Evolutionary conservation across 1,140 invertebrate species (phyloP), one percentile per base, ranked within the genome.

Genomic region (Macrobrachium rosenbergii): DNA sequence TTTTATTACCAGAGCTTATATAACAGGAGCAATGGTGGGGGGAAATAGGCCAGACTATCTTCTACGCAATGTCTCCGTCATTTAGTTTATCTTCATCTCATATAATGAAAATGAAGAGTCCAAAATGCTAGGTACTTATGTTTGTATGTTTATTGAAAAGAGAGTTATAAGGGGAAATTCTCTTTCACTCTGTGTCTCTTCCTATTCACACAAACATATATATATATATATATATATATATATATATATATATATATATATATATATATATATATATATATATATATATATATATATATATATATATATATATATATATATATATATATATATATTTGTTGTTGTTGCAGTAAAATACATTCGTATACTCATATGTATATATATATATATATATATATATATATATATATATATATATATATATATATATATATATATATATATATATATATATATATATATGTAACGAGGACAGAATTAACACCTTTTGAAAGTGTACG

Each of bases 161-260:
- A 8, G 23, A 21, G 23, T 67, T 5, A 67, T 0, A 16, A 11
- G 8, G 8, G 23, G 8, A 67, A 11, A 67, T 11, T 52, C 23
- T 21, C 16, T 21, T 7, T 21, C 16, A 7, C 23, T 67, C 19
- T 67, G 2, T 67, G 2, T 67, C 8, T 67, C 19, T 17, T 5
- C 23, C 7, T 17, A 67, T 6, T 11, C 23, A 67, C 23, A 67
- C 23, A n/a, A 5, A 21, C 19, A 21, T 6, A 67, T 6, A 67
- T 6, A 67, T 6, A 67, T 6, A 5, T 17, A 21, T 6, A 5
- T 17, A 67, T 6, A 5, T 17, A 67, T 67, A 67, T 67, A 67
- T 67, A 67, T 67, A 67, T 67, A 67, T 67, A 67, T 67, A 67
- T 67, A 67, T 67, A 67, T 67, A 67, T 67, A 67, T 67, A 67